Percentiles rank a stretch among this genome's conserved stretches.
Conservation (phyloP, 2,113 vertebrate genomes). For the Brachionichthys hirsutus region DNA sequence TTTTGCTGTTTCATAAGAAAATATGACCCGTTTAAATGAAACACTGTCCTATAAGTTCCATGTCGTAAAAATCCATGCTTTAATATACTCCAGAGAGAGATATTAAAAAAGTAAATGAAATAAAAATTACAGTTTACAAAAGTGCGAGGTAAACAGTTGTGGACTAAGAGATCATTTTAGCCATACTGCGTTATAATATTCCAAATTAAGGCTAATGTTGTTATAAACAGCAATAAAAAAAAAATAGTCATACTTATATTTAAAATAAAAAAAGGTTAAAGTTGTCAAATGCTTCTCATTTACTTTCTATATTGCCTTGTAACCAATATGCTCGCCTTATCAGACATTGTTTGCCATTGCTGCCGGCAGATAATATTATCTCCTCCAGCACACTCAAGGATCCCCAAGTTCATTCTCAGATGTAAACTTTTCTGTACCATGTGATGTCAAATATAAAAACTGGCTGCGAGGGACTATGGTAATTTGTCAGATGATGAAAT, state of each 20-base stretch:
- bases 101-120: too few species aligned
- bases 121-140: too few species aligned
- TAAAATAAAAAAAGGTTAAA: not conserved
- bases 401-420: not conserved
- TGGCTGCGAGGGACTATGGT: too few species aligned
- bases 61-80: not conserved
- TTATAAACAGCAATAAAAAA: too few species aligned
- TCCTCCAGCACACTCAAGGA: slow-evolving; percentile 15
- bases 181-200: too few species aligned
- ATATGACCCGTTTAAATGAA: not conserved
- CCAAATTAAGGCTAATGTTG: too few species aligned
- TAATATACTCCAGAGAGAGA: too few species aligned
- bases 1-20: slow-evolving; percentile 4
- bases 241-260: not conserved
- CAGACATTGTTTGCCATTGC: slow-evolving; percentile 7
- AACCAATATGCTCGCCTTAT: slow-evolving; percentile 11
- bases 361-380: slow-evolving; percentile 47
- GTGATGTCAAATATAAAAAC: too few species aligned
- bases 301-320: slow-evolving; percentile 1
- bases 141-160: too few species aligned
- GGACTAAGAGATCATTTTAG: too few species aligned
- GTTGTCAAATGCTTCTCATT: not conserved
- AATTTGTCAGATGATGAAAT: too few species aligned
- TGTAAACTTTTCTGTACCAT: not conserved
- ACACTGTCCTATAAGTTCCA: not conserved